A percentile compares a stretch with the other conserved stretches of the same genome.
These are phyloP conservation scores for Blastobasis lacticolella DNA, from an alignment of 2,888 invertebrate genomes.

Conservation along the genomic window DNA sequence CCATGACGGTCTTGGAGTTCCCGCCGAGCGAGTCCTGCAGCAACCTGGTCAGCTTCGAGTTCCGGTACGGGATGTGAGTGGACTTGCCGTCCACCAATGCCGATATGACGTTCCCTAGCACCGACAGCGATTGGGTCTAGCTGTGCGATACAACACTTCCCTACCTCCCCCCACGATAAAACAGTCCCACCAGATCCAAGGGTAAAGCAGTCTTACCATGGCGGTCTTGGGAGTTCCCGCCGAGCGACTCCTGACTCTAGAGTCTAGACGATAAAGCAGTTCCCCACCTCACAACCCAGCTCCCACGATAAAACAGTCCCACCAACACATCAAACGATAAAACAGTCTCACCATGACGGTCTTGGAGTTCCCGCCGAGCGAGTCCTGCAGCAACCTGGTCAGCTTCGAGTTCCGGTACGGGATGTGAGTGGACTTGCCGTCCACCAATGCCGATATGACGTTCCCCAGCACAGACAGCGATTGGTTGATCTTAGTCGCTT, in stretches of 20 bases:
- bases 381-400: constrained; percentile 95
- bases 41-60: constrained; percentile 95
- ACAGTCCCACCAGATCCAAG: too few relatives aligned
- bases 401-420: constrained; percentile 99
- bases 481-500: constrained; percentile 98
- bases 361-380: constrained; percentile 96
- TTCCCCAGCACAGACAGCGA: constrained; percentile 98
- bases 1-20: constrained; percentile 96
- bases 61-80: constrained; percentile 97
- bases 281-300: too few relatives aligned
- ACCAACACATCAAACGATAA: not conserved
- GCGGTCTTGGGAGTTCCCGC: too few relatives aligned
- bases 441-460: constrained; percentile 98
- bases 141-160: too few relatives aligned
- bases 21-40: constrained; percentile 98
- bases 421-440: constrained; percentile 97
- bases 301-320: not conserved
- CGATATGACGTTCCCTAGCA: constrained; percentile 98
- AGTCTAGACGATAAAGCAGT: too few relatives aligned
- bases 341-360: constrained; percentile 85
- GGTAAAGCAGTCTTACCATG: too few relatives aligned
- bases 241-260: too few relatives aligned
- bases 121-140: constrained; percentile 87
- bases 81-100: constrained; percentile 98
- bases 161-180: too few relatives aligned